Evolutionary conservation across 2,113 vertebrate species (phyloP).

Genomic region (Phainopepla nitens): DNA sequence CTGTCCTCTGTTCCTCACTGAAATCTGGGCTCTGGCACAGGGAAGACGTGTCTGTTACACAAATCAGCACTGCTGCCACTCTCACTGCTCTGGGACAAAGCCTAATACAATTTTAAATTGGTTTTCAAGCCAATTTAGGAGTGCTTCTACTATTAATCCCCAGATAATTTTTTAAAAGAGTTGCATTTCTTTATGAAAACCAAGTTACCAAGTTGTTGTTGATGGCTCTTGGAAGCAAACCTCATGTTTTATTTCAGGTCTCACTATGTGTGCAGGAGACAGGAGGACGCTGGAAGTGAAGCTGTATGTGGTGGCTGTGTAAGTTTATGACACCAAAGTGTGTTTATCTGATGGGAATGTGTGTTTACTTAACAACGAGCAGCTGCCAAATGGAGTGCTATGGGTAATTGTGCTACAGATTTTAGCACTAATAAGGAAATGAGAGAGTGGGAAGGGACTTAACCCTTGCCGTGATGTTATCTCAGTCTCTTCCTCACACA

Average conservation of each 20-base stretch:
- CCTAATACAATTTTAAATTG: background rate
- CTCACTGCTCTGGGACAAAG: background rate
- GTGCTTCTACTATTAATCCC: background rate
- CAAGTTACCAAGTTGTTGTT: background rate
- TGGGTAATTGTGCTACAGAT: background rate
- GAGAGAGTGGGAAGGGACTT: background rate
- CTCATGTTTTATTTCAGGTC: background rate
- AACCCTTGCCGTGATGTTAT: background rate
- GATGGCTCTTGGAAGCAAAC: background rate
- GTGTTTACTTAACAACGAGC: background rate
- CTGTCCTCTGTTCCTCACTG: background rate
- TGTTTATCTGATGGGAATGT: conserved; percentile 69
- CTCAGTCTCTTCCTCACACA: background rate
- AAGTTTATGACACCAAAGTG: conserved; percentile 65
- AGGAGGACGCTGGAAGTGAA: conserved; percentile 64
- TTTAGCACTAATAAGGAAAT: conserved; percentile 5
- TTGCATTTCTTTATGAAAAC: background rate
- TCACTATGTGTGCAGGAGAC: conserved; percentile 48
- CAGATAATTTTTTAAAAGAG: background rate
- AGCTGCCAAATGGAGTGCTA: background rate
- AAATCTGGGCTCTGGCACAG: background rate
- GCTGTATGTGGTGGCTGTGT: conserved; percentile 35
- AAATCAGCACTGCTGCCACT: background rate
- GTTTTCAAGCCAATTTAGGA: background rate
- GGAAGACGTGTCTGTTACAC: background rate